Conservation (phyloP, 2,113 vertebrate genomes). For the Thunnus thynnus region DNA sequence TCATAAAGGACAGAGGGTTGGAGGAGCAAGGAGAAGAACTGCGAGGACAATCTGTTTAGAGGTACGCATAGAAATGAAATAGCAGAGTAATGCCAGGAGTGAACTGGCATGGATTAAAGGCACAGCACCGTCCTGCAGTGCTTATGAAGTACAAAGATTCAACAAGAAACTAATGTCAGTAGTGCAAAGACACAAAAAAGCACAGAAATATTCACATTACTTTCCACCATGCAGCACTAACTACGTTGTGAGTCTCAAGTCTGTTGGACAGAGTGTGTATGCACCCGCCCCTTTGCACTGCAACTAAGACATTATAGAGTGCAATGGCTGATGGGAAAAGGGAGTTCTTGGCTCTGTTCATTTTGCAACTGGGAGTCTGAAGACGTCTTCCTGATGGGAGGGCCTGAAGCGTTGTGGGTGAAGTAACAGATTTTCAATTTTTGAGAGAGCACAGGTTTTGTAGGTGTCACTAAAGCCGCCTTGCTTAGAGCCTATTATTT, state of each 20-base stretch:
- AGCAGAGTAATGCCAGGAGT: constrained; percentile 22
- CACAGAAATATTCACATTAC: not conserved
- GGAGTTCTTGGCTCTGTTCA: not conserved
- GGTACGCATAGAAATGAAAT: constrained; percentile 30
- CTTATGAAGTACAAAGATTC: not conserved
- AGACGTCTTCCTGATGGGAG: not conserved
- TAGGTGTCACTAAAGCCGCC: not conserved
- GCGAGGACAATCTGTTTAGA: constrained; percentile 57
- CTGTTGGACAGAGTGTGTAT: too few relatives aligned
- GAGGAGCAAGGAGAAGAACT: constrained; percentile 39
- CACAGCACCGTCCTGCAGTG: not conserved
- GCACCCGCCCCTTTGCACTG: not conserved
- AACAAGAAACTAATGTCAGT: not conserved
- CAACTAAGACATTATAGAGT: not conserved
- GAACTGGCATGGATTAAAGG: constrained; percentile 35
- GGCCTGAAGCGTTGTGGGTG: not conserved
- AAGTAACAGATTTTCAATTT: not conserved
- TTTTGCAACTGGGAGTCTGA: not conserved
- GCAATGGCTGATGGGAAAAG: not conserved
- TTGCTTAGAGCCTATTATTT: not conserved
- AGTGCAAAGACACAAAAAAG: not conserved
- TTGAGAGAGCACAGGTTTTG: not conserved
- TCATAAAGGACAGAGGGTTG: constrained; percentile 57
- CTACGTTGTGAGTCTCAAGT: not conserved
- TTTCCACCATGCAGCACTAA: not conserved